Percentiles rank a stretch among this genome's conserved stretches.
These are phyloP conservation scores for Philotrypesis tridentata DNA, from an alignment of 1,140 invertebrate genomes.

Conservation along the genomic window DNA sequence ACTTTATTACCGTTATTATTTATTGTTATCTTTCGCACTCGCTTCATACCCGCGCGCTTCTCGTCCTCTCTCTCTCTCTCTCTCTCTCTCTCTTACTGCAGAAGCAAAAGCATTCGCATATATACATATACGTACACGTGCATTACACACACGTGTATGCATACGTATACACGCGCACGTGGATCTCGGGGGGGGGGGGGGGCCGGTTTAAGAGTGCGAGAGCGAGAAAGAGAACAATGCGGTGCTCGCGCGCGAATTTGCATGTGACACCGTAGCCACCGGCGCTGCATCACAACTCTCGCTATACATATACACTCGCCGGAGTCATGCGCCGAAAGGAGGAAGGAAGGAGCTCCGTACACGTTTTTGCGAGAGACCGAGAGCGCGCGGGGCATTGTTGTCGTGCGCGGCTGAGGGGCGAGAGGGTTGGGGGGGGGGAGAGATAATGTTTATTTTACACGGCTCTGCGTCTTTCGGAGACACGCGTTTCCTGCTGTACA, in stretches of 20 bases:
- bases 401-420: too few relatives aligned
- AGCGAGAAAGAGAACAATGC: constrained; percentile 56
- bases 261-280: constrained; percentile 44
- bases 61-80: constrained; percentile 2
- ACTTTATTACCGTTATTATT: constrained; percentile 66
- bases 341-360: constrained; percentile 4
- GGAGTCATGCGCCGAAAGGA: constrained; percentile 1
- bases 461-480: not conserved
- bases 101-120: not conserved
- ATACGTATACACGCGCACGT: too few relatives aligned
- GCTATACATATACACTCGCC: too few relatives aligned
- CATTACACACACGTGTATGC: too few relatives aligned
- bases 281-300: constrained; percentile 24
- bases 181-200: too few relatives aligned
- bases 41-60: constrained; percentile 35
- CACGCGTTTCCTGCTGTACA: constrained; percentile 24
- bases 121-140: not conserved
- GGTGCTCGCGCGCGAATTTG: constrained; percentile 30
- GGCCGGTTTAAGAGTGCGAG: constrained; percentile 3
- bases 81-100: not conserved
- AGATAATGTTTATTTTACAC: constrained; percentile 37
- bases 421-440: too few relatives aligned
- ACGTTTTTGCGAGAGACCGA: not conserved
- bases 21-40: constrained; percentile 58
- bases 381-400: constrained; percentile 34